A percentile compares a stretch with the other conserved stretches of the same genome.
These are phyloP conservation scores for Tetramorium bicarinatum DNA, from an alignment of 2,888 invertebrate species.

Conservation along the genomic window DNA sequence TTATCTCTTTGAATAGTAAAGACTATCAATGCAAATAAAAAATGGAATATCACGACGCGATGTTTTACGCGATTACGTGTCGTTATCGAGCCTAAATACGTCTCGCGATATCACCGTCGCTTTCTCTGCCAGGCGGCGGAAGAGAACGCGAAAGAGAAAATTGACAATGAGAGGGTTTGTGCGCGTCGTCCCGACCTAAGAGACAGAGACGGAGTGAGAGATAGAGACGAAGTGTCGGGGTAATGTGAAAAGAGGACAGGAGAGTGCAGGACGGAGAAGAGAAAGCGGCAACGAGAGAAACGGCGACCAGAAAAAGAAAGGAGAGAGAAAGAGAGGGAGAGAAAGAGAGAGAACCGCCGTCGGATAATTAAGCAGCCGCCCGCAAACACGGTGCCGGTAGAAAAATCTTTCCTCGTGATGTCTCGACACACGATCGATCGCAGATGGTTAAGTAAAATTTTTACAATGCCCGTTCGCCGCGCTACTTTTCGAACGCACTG, in stretches of 20 bases:
- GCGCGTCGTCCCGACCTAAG: constrained; percentile 59
- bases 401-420: constrained; percentile 19
- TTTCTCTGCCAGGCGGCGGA: constrained; percentile 44
- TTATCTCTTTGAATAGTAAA: neutral
- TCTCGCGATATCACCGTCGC: constrained; percentile 17
- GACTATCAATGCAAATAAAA: neutral
- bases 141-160: constrained; percentile 52
- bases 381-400: neutral
- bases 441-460: neutral
- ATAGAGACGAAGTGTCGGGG: constrained; percentile 63
- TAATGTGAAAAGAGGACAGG: constrained; percentile 45
- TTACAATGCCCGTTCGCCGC: neutral
- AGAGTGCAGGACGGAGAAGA: constrained; percentile 46
- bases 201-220: constrained; percentile 70
- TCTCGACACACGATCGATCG: neutral
- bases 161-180: constrained; percentile 34
- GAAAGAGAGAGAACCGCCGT: constrained; percentile 1
- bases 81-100: constrained; percentile 9
- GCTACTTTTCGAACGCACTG: neutral
- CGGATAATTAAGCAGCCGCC: constrained; percentile 27
- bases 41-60: neutral
- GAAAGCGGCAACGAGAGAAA: constrained; percentile 47
- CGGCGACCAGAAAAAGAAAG: constrained; percentile 30
- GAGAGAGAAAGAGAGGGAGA: neutral
- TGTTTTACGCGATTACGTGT: neutral